Conservation (phyloP, 2,113 vertebrate genomes). For the Tetraodon nigroviridis region DNA sequence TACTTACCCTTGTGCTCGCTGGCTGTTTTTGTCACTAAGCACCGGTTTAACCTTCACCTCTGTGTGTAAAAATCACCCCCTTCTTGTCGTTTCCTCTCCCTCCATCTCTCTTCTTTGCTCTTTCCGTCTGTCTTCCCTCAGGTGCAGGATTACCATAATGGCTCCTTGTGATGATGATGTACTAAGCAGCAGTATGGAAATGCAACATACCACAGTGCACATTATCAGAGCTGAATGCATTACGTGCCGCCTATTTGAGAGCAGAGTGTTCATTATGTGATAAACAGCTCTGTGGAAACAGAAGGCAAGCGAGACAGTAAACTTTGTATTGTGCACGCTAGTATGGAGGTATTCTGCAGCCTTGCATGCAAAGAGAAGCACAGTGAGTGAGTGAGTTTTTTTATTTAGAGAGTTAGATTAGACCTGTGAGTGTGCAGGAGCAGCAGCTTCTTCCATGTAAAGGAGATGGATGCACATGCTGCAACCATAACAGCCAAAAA, state of each 20-base stretch:
- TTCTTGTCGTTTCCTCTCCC: conserved; percentile 15
- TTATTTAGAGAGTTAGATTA: conserved; percentile 7
- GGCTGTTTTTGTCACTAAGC: conserved; percentile 17
- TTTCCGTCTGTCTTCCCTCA: conserved; percentile 66
- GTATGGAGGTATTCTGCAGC: conserved; percentile 25
- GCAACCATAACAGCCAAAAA: background rate
- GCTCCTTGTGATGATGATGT: conserved; percentile 70
- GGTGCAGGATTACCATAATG: conserved; percentile 79
- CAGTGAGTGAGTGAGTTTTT: background rate
- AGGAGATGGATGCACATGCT: conserved; percentile 7
- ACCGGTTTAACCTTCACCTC: conserved; percentile 31
- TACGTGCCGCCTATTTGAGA: conserved; percentile 70
- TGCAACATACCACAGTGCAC: conserved; percentile 66
- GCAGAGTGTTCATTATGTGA: conserved; percentile 66
- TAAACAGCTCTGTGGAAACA: conserved; percentile 65
- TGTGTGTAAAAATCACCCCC: conserved; percentile 7
- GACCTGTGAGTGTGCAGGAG: conserved; percentile 6
- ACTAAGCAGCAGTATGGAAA: conserved; percentile 72
- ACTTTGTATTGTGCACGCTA: conserved; percentile 32
- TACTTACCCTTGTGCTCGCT: conserved; percentile 18
- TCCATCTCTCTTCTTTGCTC: conserved; percentile 46
- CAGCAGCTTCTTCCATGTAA: conserved; percentile 6
- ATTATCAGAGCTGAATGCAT: conserved; percentile 71
- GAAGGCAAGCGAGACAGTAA: conserved; percentile 36
- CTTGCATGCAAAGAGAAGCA: conserved; percentile 27